Evolutionary conservation across 2,888 invertebrate species (phyloP).

Genomic region (Bedellia somnulentella): DNA sequence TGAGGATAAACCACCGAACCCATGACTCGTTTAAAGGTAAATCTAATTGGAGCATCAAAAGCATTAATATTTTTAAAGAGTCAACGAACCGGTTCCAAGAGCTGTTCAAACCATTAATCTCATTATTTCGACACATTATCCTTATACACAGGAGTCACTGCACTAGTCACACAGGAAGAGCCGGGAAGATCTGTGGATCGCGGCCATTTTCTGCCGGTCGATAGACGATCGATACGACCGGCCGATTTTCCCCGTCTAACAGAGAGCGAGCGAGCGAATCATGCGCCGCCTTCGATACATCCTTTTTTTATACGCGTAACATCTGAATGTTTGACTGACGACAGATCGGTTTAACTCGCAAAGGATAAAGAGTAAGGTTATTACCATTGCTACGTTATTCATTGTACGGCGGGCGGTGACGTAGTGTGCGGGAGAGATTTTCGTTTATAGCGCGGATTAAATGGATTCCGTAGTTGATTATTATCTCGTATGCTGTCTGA

Average conservation of each 20-base stretch:
- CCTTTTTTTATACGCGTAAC: slow-evolving; percentile 48
- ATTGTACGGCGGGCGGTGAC: slow-evolving; percentile 28
- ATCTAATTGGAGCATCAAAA: slow-evolving; percentile 18
- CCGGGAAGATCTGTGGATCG: too few species aligned
- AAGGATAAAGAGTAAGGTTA: slow-evolving; percentile 59
- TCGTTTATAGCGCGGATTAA: slow-evolving; percentile 51
- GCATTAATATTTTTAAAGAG: slow-evolving; percentile 19
- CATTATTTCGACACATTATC: too few species aligned
- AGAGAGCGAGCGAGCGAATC: slow-evolving; percentile 33
- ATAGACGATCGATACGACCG: slow-evolving; percentile 32
- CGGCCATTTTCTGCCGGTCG: slow-evolving; percentile 16
- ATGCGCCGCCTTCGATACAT: slow-evolving; percentile 23
- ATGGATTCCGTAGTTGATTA: slow-evolving; percentile 45
- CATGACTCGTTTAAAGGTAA: slow-evolving; percentile 9
- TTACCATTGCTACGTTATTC: too few species aligned
- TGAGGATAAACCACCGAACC: background rate
- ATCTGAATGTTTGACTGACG: slow-evolving; percentile 51
- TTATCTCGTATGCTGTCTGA: too few species aligned
- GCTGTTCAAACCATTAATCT: slow-evolving; percentile 17
- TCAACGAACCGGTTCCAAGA: slow-evolving; percentile 19
- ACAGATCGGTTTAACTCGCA: slow-evolving; percentile 45
- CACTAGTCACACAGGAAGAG: slow-evolving; percentile 3
- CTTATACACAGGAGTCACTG: slow-evolving; percentile 1
- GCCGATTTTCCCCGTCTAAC: slow-evolving; percentile 30
- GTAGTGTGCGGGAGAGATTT: slow-evolving; percentile 42